Percentiles rank a stretch among this genome's conserved stretches.
These are phyloP conservation scores for Platalea minor DNA, from an alignment of 2,797 vertebrate species.

Conservation along the genomic window DNA sequence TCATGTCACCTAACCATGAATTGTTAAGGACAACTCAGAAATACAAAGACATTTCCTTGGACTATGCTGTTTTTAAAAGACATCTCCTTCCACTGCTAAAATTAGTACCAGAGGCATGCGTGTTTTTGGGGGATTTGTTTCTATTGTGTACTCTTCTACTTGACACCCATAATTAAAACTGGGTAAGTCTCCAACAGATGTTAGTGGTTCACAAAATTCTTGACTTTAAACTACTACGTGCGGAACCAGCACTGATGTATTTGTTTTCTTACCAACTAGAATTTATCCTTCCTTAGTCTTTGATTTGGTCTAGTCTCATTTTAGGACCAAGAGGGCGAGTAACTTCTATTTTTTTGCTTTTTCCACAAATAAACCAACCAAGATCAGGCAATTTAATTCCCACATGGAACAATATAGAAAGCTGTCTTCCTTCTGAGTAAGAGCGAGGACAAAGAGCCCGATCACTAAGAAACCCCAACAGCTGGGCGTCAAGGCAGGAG, in stretches of 20 bases:
- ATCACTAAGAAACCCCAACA: not conserved
- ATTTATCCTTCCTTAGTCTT: not conserved
- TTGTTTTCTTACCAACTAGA: not conserved
- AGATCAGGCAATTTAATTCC: not conserved
- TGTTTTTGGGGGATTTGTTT: not conserved
- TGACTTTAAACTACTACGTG: not conserved
- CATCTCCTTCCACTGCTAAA: not conserved
- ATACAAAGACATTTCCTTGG: not conserved
- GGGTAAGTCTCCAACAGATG: slow-evolving; percentile 5
- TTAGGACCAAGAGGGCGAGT: not conserved
- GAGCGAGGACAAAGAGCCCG: slow-evolving; percentile 1
- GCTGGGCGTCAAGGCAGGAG: slow-evolving; percentile 29
- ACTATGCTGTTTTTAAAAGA: not conserved
- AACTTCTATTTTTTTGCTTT: not conserved
- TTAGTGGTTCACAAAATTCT: slow-evolving; percentile 5
- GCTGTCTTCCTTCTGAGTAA: not conserved
- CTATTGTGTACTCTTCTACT: not conserved
- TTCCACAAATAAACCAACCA: slow-evolving; percentile 8
- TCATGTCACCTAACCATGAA: not conserved
- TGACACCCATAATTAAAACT: slow-evolving; percentile 6
- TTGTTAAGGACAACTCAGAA: not conserved
- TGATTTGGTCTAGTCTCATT: not conserved
- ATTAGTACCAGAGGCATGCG: not conserved
- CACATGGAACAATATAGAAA: not conserved
- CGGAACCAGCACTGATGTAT: not conserved